phyloP scores from a whole-genome alignment of 2,797 vertebrate species.

The Arnoldichthys spilopterus region DNA sequence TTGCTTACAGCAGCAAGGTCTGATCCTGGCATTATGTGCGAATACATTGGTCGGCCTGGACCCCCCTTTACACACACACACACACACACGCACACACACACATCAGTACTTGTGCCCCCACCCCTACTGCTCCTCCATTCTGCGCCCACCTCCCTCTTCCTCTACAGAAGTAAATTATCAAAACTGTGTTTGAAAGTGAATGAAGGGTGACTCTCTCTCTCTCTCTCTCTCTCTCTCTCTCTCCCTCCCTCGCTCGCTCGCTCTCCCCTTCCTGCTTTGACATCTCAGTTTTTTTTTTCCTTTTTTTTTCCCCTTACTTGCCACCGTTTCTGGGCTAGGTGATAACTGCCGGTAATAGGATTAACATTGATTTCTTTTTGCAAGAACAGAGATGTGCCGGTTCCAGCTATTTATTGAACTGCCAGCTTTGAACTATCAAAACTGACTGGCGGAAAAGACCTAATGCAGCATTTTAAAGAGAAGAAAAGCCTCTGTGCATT shows the following conservation, averaged over 20 bases:
- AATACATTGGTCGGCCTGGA: conserved; percentile 82
- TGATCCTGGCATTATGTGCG: conserved; percentile 86
- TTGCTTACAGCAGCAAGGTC: conserved; percentile 88
- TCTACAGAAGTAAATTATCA: conserved; percentile 94
- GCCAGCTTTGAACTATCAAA: conserved; percentile 99
- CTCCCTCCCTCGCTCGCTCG: conserved; percentile 70
- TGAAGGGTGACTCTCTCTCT: conserved; percentile 89
- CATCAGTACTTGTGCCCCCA: conserved; percentile 56
- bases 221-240: conserved; percentile 77
- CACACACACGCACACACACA: conserved; percentile 45
- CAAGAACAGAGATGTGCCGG: conserved; percentile 99
- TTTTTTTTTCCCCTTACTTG: conserved; percentile 87
- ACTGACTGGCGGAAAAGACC: conserved; percentile 90
- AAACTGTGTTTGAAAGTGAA: conserved; percentile 99
- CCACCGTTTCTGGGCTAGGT: conserved; percentile 99
- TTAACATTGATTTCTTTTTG: conserved; percentile 99
- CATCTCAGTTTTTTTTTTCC: conserved; percentile 91
- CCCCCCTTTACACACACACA: conserved; percentile 54
- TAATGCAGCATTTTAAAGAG: conserved; percentile 93
- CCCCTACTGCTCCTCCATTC: conserved; percentile 45
- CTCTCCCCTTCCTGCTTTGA: conserved; percentile 88
- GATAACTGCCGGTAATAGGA: conserved; percentile 99
- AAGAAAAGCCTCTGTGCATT: conserved; percentile 90
- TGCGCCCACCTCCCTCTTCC: conserved; percentile 74
- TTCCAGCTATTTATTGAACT: conserved; percentile 99